phyloP scores from a whole-genome alignment of 1,140 invertebrate species.

The Drosophila orena region DNA sequence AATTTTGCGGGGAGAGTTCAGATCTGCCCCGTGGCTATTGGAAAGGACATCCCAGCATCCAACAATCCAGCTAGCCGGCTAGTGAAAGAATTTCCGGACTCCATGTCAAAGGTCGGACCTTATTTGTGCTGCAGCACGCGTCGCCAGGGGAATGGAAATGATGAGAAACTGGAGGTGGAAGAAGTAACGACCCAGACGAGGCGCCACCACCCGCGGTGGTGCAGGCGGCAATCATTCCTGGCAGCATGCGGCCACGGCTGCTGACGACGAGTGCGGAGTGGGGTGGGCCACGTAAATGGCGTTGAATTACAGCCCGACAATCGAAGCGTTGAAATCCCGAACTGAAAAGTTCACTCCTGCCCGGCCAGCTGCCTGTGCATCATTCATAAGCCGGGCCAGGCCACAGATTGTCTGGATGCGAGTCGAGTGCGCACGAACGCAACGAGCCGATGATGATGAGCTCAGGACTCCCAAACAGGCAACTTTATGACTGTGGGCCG shows the following conservation, averaged over 20 bases:
- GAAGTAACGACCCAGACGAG: slow-evolving; percentile 17
- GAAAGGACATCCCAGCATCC: slow-evolving; percentile 14
- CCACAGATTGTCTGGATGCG: slow-evolving; percentile 76
- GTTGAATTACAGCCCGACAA: slow-evolving; percentile 82
- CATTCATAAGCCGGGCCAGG: slow-evolving; percentile 80
- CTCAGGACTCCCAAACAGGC: slow-evolving; percentile 59
- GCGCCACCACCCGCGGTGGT: slow-evolving; percentile 41
- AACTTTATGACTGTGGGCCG: slow-evolving; percentile 65
- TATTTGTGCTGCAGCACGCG: slow-evolving; percentile 63
- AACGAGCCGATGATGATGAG: slow-evolving; percentile 77
- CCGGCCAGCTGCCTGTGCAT: slow-evolving; percentile 63
- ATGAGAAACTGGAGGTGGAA: neutral
- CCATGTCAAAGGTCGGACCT: slow-evolving; percentile 65
- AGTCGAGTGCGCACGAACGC: slow-evolving; percentile 60
- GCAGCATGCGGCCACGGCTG: slow-evolving; percentile 54
- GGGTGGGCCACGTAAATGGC: slow-evolving; percentile 73
- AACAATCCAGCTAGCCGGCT: slow-evolving; percentile 15
- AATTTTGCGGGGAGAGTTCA: slow-evolving; percentile 9
- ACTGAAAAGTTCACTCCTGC: slow-evolving; percentile 69
- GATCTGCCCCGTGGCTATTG: slow-evolving; percentile 7
- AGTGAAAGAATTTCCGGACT: slow-evolving; percentile 59
- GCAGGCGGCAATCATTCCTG: slow-evolving; percentile 48
- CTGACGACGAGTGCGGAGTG: slow-evolving; percentile 41
- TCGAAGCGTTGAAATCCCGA: slow-evolving; percentile 81
- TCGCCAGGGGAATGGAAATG: slow-evolving; percentile 1